phyloP scores from a whole-genome alignment of 2,888 invertebrate species.

The Synanthedon myopaeformis region DNA sequence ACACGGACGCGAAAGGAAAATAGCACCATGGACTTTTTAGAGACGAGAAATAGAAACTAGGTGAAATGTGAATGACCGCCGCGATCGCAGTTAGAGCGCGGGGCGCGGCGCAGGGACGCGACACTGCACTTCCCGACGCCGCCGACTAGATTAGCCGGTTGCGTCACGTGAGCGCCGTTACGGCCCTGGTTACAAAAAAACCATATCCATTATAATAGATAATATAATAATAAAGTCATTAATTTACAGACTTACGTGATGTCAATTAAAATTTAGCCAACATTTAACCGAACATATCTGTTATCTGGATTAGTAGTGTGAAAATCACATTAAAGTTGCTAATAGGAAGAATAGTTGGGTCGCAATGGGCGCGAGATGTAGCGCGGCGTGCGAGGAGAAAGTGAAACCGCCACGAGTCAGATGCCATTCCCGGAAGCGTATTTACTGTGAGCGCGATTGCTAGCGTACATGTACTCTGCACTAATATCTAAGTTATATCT shows the following conservation, averaged over 20 bases:
- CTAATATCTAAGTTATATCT: slow-evolving; percentile 14
- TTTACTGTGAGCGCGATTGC: slow-evolving; percentile 16
- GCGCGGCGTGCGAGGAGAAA: slow-evolving; percentile 51
- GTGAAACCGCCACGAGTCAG: slow-evolving; percentile 64
- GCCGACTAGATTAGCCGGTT: slow-evolving; percentile 69
- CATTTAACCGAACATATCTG: slow-evolving; percentile 10
- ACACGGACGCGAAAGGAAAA: slow-evolving; percentile 36
- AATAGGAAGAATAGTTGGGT: slow-evolving; percentile 35
- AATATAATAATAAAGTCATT: not conserved
- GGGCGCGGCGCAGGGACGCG: slow-evolving; percentile 64
- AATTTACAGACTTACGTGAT: not conserved
- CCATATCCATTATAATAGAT: slow-evolving; percentile 23
- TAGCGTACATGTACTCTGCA: slow-evolving; percentile 14
- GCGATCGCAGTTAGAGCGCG: slow-evolving; percentile 54
- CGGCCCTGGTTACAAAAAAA: slow-evolving; percentile 34
- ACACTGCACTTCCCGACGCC: slow-evolving; percentile 70
- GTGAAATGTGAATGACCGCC: slow-evolving; percentile 69
- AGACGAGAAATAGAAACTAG: slow-evolving; percentile 66
- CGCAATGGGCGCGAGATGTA: slow-evolving; percentile 39
- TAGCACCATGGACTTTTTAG: slow-evolving; percentile 50
- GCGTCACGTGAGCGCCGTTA: slow-evolving; percentile 56
- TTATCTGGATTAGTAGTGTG: slow-evolving; percentile 28
- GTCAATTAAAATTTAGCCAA: not conserved
- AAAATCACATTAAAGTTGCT: slow-evolving; percentile 25
- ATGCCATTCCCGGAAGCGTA: slow-evolving; percentile 60